These are phyloP conservation scores for Hippolais icterina DNA, from an alignment of 2,113 vertebrate species.

Conservation along the genomic window DNA sequence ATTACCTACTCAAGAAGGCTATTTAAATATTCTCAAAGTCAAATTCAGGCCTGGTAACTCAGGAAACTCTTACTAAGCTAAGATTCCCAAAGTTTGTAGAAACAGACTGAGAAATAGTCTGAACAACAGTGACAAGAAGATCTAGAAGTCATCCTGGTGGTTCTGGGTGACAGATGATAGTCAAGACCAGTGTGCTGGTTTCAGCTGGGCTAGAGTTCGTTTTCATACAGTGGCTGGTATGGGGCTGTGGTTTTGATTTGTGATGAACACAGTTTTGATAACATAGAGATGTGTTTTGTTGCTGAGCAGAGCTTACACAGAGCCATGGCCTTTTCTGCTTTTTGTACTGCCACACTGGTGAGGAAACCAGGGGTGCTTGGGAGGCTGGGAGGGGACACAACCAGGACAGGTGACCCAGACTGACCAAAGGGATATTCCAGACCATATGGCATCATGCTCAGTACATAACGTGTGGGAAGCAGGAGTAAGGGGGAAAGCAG, in stretches of 20 bases:
- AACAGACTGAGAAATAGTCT: background rate
- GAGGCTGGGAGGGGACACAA: background rate
- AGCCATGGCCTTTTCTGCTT: background rate
- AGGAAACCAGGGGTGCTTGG: too few species aligned
- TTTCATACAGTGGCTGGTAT: background rate
- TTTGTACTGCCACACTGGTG: accelerated
- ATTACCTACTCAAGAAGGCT: background rate
- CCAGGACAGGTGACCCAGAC: background rate
- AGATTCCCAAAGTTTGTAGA: background rate
- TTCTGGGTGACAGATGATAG: background rate
- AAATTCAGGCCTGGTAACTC: background rate
- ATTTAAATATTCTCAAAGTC: background rate
- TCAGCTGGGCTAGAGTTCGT: background rate
- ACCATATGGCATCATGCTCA: background rate
- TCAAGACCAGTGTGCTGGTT: background rate
- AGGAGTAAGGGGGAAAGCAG: background rate
- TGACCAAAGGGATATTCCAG: background rate
- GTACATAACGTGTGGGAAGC: accelerated
- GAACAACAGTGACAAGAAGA: background rate
- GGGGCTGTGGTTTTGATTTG: background rate
- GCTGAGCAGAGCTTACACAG: background rate
- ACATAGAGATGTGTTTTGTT: background rate
- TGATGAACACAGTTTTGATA: background rate
- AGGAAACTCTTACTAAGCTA: background rate
- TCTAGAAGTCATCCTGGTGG: background rate